Percentiles rank a stretch among this genome's conserved stretches.
These are phyloP conservation scores for Tetraodon nigroviridis DNA, from an alignment of 2,113 vertebrate species.

Conservation along the genomic window DNA sequence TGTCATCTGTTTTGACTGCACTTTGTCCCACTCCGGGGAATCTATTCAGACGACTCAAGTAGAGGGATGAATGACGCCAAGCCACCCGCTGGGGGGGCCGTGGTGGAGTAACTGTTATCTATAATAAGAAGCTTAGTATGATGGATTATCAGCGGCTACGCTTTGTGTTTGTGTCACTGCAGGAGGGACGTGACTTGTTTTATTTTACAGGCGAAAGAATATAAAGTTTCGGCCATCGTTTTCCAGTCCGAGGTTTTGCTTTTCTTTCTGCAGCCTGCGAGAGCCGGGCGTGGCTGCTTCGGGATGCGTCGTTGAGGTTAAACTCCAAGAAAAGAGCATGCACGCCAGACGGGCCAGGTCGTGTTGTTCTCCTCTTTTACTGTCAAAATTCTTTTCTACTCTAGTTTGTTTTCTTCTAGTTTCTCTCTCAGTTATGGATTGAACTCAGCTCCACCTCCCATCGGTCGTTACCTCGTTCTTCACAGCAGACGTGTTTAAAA, in stretches of 20 bases:
- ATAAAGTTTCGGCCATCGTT: not conserved
- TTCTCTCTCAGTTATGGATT: conserved; percentile 20
- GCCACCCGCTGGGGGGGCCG: conserved; percentile 15
- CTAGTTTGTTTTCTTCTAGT: not conserved
- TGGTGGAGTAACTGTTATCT: conserved; percentile 50
- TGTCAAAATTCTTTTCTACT: not conserved
- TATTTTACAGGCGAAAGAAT: not conserved
- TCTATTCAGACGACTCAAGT: not conserved
- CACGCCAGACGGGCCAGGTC: not conserved
- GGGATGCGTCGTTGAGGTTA: not conserved
- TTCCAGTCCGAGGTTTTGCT: not conserved
- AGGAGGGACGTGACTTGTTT: conserved; percentile 2
- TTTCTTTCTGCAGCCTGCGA: not conserved
- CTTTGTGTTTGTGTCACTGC: conserved; percentile 22
- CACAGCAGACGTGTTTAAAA: conserved; percentile 7
- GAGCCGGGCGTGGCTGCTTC: not conserved
- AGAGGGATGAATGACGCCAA: not conserved
- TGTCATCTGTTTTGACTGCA: not conserved
- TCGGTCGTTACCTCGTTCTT: not conserved
- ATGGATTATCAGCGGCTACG: conserved; percentile 32
- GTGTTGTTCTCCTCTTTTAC: no score
- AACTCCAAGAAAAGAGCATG: conserved; percentile 3
- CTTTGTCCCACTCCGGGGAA: not conserved
- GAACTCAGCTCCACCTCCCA: conserved; percentile 14
- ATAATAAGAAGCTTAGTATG: conserved; percentile 47